Evolutionary conservation across 2,888 invertebrate species (phyloP).

Genomic region (Cordylochernes scorpioides): DNA sequence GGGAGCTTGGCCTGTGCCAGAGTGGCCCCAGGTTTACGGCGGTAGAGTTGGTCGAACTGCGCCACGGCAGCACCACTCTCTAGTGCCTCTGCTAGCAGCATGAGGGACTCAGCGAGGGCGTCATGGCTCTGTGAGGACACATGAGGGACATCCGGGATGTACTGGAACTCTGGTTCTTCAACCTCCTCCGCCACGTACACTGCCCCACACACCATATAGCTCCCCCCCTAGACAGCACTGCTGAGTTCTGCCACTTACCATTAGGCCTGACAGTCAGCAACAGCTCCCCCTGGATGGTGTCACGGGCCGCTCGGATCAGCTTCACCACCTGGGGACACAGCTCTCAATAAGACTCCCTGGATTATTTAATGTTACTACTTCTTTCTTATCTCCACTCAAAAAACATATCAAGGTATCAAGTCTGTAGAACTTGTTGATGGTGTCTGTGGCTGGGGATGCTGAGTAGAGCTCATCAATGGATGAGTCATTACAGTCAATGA

Average conservation of each 20-base stretch:
- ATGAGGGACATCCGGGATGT: constrained; percentile 15
- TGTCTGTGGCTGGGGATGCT: too few species aligned
- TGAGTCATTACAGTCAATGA: too few species aligned
- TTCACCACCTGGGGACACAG: constrained; percentile 37
- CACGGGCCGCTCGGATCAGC: constrained; percentile 51
- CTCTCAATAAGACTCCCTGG: too few species aligned
- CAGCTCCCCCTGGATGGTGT: constrained; percentile 37
- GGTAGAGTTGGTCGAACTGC: constrained; percentile 72
- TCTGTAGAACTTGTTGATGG: too few species aligned
- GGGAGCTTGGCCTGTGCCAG: constrained; percentile 54
- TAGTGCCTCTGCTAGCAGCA: constrained; percentile 53
- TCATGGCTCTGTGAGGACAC: constrained; percentile 21
- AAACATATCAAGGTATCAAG: too few species aligned
- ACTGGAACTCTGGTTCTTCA: constrained; percentile 33
- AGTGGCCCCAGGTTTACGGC: constrained; percentile 61
- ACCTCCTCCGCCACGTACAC: constrained; percentile 29
- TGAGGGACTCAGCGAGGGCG: constrained; percentile 30
- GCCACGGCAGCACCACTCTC: constrained; percentile 70
- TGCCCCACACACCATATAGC: too few species aligned
- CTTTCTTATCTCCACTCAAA: too few species aligned
- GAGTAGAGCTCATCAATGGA: too few species aligned
- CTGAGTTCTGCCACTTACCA: constrained; percentile 22
- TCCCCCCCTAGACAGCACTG: too few species aligned
- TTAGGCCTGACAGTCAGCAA: constrained; percentile 53
- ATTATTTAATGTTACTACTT: too few species aligned